Evolutionary conservation across 2,797 vertebrate species (phyloP), one percentile per base, ranked within the genome.

Genomic region (Apodemus agrarius): DNA sequence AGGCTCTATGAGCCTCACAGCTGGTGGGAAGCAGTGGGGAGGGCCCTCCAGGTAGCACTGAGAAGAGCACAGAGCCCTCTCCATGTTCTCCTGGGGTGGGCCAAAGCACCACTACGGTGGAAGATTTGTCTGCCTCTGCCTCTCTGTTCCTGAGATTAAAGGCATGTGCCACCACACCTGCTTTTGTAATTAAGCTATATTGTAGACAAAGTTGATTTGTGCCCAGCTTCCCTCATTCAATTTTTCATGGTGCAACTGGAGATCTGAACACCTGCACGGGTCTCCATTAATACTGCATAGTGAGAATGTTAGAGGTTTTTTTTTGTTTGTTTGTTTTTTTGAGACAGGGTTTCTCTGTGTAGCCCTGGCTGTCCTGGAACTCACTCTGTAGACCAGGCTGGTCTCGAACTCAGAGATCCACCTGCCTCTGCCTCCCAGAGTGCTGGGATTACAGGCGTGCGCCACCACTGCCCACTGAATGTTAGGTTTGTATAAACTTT

Each of bases 151-250:
- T 84, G 82, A 43, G 59, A 65, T 34, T 46, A 65, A 65, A 65
- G 40, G 16, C 26, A 21, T 34, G 16, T 63, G 82, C 59, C 37
- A 46, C 16, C 37, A 37, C 52, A 31, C 92, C 52, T 37, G 6
- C 46, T 95, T 65, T 83, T 94, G n/a, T 86, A 46, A 61, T 37
- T 26, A 81, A 49, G 3, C 43, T 89, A 72, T 79, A 63, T 89
- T 87, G 6, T 92, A 54, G 82, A 89, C 86, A 91, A 54, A 46
- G 90, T 92, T 90, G 76, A 59, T 40, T 94, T 74, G 63, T 75
- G 2, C 21, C 54, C 26, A 89, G 46, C 22, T 40, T 65, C n/a
- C 34, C 16, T 75, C 17, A 54, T 40, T 87, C 7, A n/a, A n/a
- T n/a, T 91, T 82, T 93, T 90, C 26, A 5, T 16, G 21, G 29